Evolutionary conservation across 2,888 invertebrate genomes (phyloP).

Genomic region (Alcis repandata): DNA sequence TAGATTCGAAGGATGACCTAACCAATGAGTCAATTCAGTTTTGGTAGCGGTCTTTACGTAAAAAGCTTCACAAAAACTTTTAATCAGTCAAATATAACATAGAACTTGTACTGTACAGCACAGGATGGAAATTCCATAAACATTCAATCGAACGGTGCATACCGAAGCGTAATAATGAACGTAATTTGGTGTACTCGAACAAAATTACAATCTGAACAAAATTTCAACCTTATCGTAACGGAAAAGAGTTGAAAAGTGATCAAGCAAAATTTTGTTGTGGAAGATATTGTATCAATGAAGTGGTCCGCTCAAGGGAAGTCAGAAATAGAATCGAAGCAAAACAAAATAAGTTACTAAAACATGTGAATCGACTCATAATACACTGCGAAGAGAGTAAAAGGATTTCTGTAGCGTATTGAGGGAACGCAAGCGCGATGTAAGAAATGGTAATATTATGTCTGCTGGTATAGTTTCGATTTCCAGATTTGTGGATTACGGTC

Average conservation of each 20-base stretch:
- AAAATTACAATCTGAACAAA: conserved; percentile 22
- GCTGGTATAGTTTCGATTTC: conserved; percentile 15
- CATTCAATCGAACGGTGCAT: conserved; percentile 61
- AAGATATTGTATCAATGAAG: conserved; percentile 68
- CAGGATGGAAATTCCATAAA: conserved; percentile 64
- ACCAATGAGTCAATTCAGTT: background rate
- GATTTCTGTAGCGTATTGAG: conserved; percentile 24
- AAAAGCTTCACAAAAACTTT: conserved; percentile 4
- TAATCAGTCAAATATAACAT: conserved; percentile 35
- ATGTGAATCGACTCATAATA: conserved; percentile 52
- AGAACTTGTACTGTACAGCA: conserved; percentile 48
- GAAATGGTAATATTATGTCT: conserved; percentile 20
- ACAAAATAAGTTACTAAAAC: conserved; percentile 57
- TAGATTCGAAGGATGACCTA: background rate
- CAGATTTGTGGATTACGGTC: conserved; percentile 20
- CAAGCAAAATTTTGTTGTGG: conserved; percentile 30
- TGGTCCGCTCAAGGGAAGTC: conserved; percentile 63
- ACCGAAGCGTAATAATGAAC: conserved; percentile 60
- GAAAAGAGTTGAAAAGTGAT: conserved; percentile 37
- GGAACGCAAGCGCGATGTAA: conserved; percentile 12
- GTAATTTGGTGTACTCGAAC: conserved; percentile 45
- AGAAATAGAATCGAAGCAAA: conserved; percentile 63
- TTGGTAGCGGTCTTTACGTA: no score
- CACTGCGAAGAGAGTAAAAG: conserved; percentile 45
- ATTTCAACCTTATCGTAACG: conserved; percentile 40